A percentile compares a stretch with the other conserved stretches of the same genome.
These are phyloP conservation scores for Leistus spinibarbis DNA, from an alignment of 2,888 invertebrate species.

Conservation along the genomic window DNA sequence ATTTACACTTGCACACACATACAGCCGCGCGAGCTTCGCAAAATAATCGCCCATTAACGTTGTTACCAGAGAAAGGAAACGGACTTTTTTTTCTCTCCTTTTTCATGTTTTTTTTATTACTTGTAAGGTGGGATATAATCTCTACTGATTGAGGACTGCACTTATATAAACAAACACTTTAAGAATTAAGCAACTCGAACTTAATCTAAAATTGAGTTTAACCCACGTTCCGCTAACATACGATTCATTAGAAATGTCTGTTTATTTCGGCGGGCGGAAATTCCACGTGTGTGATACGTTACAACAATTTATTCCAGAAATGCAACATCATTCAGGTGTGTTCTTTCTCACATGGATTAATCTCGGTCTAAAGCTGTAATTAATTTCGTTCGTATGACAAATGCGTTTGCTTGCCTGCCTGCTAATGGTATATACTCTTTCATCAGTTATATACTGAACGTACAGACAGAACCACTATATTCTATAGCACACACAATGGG, in stretches of 20 bases:
- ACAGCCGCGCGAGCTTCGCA: conserved; percentile 15
- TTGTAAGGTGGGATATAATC: conserved; percentile 10
- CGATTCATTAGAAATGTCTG: neutral
- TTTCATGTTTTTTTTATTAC: conserved; percentile 25
- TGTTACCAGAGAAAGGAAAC: neutral
- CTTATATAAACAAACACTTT: neutral
- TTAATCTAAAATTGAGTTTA: too few relatives aligned
- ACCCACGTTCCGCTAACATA: neutral
- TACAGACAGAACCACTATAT: neutral
- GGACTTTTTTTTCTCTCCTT: neutral
- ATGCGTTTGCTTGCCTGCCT: conserved; percentile 4
- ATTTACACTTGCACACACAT: neutral
- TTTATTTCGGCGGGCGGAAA: conserved; percentile 8
- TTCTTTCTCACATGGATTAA: conserved; percentile 32
- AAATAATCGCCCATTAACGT: conserved; percentile 30
- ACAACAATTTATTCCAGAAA: conserved; percentile 32
- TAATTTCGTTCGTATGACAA: conserved; percentile 29
- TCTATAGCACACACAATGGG: neutral
- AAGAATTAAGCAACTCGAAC: too few relatives aligned
- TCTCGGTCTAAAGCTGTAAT: conserved; percentile 32
- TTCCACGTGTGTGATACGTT: conserved; percentile 7
- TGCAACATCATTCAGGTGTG: conserved; percentile 36
- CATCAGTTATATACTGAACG: neutral
- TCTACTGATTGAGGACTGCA: neutral
- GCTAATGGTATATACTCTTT: neutral